A percentile compares a stretch with the other conserved stretches of the same genome.
These are phyloP conservation scores for Gadus macrocephalus DNA, from an alignment of 2,113 vertebrate species.

Conservation along the genomic window DNA sequence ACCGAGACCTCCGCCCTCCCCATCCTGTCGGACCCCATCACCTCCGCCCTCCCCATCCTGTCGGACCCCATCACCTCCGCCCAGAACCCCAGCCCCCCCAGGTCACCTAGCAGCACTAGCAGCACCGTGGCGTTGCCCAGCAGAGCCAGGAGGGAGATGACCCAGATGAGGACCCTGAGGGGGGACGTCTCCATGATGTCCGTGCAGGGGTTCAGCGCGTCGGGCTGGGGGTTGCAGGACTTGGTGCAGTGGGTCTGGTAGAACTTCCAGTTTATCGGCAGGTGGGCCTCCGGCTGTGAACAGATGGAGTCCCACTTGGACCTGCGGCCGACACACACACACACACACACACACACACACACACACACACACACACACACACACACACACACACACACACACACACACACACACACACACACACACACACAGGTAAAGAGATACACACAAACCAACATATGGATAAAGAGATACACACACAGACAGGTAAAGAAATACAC, in stretches of 20 bases:
- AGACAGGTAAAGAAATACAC: neutral
- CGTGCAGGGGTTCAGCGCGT: slow-evolving; percentile 94
- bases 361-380: neutral
- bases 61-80: neutral
- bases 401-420: neutral
- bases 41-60: too few species aligned
- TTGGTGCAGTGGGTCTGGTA: slow-evolving; percentile 76
- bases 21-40: too few species aligned
- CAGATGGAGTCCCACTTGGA: slow-evolving; percentile 69
- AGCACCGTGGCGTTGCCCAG: slow-evolving; percentile 83
- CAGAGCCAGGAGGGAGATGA: slow-evolving; percentile 85
- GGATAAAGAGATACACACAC: too few species aligned
- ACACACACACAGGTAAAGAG: neutral
- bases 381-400: neutral
- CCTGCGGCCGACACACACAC: slow-evolving; percentile 50
- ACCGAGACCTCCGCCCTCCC: neutral
- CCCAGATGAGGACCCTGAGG: slow-evolving; percentile 89
- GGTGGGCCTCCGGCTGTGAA: slow-evolving; percentile 52
- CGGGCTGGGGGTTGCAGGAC: slow-evolving; percentile 80
- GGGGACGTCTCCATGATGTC: slow-evolving; percentile 85
- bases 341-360: neutral
- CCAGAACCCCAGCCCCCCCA: neutral
- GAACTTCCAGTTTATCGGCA: slow-evolving; percentile 53
- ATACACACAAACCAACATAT: too few species aligned
- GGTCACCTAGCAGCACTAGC: slow-evolving; percentile 78